Evolutionary conservation across 2,113 vertebrate species (phyloP).

Genomic region (Plecotus auritus): DNA sequence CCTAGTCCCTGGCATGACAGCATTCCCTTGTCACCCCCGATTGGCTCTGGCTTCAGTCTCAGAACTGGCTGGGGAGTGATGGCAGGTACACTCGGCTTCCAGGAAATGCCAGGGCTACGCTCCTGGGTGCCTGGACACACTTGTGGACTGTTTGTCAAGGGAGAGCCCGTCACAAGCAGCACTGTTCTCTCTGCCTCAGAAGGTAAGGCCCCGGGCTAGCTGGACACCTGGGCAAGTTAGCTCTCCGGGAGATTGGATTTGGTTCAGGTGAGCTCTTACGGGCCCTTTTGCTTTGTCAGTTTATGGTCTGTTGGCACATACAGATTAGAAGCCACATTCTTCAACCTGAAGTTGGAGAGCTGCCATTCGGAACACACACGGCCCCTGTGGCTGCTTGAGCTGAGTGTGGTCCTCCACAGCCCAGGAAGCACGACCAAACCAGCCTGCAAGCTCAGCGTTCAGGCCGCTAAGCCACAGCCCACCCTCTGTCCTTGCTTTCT

Average conservation of each 20-base stretch:
- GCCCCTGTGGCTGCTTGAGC: not conserved
- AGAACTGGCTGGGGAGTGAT: not conserved
- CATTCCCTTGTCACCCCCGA: not conserved
- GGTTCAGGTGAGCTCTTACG: not conserved
- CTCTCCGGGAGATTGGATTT: not conserved
- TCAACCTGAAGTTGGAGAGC: not conserved
- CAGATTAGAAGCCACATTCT: not conserved
- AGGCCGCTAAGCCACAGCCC: not conserved
- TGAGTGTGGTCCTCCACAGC: not conserved
- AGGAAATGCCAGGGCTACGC: conserved; percentile 45
- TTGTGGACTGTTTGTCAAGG: conserved; percentile 13
- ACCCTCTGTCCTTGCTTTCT: not conserved
- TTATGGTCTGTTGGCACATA: not conserved
- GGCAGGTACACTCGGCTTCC: conserved; percentile 1
- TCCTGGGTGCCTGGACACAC: conserved; percentile 53
- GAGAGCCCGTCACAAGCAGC: not conserved
- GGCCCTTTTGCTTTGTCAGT: not conserved
- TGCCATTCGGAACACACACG: not conserved
- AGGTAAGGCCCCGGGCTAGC: not conserved
- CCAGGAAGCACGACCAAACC: not conserved
- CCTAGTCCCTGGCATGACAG: not conserved
- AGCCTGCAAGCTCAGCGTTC: not conserved
- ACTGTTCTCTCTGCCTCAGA: not conserved
- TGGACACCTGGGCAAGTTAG: not conserved
- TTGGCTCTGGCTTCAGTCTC: not conserved